These are phyloP conservation scores for Trilocha varians DNA, from an alignment of 2,888 invertebrate species.

Conservation along the genomic window DNA sequence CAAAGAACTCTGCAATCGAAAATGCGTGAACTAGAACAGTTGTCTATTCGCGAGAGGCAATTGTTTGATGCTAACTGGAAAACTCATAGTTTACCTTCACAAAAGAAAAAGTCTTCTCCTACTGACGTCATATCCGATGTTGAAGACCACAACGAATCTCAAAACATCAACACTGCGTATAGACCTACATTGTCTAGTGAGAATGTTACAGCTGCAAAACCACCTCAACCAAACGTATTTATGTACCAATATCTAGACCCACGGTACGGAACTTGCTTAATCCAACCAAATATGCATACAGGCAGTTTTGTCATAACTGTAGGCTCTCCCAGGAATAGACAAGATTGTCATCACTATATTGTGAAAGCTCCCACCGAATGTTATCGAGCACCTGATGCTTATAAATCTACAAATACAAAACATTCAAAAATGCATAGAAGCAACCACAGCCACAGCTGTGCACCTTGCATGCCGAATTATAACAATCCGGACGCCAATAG, in stretches of 20 bases:
- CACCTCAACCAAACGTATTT: constrained; percentile 62
- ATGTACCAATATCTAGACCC: constrained; percentile 82
- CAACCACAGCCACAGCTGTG: constrained; percentile 75
- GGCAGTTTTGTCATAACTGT: constrained; percentile 83
- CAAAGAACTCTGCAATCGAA: constrained; percentile 88
- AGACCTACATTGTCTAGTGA: constrained; percentile 88
- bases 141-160: constrained; percentile 53
- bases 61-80: constrained; percentile 90
- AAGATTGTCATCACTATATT: constrained; percentile 80
- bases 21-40: constrained; percentile 86
- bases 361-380: constrained; percentile 62
- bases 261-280: constrained; percentile 78
- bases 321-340: constrained; percentile 77
- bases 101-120: constrained; percentile 82
- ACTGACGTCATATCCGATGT: constrained; percentile 55
- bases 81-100: constrained; percentile 89
- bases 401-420: constrained; percentile 42
- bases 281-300: constrained; percentile 77
- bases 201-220: constrained; percentile 75
- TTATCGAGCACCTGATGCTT: constrained; percentile 44
- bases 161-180: constrained; percentile 76
- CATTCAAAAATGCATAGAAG: constrained; percentile 47
- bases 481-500: constrained; percentile 82
- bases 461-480: constrained; percentile 79
- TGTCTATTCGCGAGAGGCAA: constrained; percentile 86